Percentiles rank a stretch among this genome's conserved stretches.
phyloP scores from a whole-genome alignment of 2,888 invertebrate genomes.

The Drosophila multiciliata region DNA sequence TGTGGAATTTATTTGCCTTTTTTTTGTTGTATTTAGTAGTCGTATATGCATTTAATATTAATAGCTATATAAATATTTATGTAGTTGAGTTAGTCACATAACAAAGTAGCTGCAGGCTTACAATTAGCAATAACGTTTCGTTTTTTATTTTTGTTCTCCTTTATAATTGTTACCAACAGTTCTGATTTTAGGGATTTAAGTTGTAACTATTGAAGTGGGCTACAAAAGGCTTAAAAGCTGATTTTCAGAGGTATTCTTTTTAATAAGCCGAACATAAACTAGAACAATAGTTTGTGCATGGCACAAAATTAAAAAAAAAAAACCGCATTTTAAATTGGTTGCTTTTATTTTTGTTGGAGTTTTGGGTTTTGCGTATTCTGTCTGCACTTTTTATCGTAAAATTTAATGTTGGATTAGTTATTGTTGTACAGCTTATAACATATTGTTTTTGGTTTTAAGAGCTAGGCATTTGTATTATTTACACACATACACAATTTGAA shows the following conservation, averaged over 20 bases:
- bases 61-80: slow-evolving; percentile 71
- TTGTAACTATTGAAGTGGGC: slow-evolving; percentile 35
- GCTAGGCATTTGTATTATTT: slow-evolving; percentile 64
- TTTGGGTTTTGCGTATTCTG: slow-evolving; percentile 4
- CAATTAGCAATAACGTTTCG: slow-evolving; percentile 45
- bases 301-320: neutral
- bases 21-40: slow-evolving; percentile 27
- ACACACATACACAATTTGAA: slow-evolving; percentile 80
- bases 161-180: slow-evolving; percentile 37
- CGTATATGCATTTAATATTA: slow-evolving; percentile 50
- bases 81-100: slow-evolving; percentile 74
- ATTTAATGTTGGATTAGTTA: slow-evolving; percentile 18
- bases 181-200: slow-evolving; percentile 15
- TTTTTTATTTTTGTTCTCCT: slow-evolving; percentile 19
- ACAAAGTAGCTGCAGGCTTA: slow-evolving; percentile 67
- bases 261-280: slow-evolving; percentile 9
- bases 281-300: neutral
- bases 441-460: slow-evolving; percentile 18
- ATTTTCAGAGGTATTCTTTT: neutral
- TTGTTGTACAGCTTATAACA: slow-evolving; percentile 40
- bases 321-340: slow-evolving; percentile 3
- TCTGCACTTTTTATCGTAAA: slow-evolving; percentile 1
- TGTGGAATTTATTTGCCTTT: slow-evolving; percentile 25
- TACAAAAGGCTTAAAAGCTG: slow-evolving; percentile 31
- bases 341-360: neutral